Conservation (phyloP, 2,888 invertebrate species). For the Halictus ligatus region DNA sequence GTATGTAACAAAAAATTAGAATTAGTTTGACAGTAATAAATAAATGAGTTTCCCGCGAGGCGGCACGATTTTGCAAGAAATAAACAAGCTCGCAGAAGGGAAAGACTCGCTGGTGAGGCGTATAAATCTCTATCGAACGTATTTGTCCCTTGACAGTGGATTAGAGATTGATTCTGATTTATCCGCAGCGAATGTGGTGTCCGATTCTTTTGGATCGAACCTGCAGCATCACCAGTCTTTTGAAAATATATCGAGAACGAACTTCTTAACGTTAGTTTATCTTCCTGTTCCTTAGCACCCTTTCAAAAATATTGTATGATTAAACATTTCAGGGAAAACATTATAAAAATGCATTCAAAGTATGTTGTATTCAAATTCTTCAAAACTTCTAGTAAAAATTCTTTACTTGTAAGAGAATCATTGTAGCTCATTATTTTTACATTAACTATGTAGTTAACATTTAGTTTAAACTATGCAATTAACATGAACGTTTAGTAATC, state of each 20-base stretch:
- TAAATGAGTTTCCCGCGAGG: not conserved
- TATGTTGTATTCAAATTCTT: no score
- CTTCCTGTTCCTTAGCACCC: no score
- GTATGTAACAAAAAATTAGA: not conserved
- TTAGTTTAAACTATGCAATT: no score
- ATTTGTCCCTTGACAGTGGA: not conserved
- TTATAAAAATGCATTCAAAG: no score
- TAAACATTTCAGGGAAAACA: no score
- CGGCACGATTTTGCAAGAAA: not conserved
- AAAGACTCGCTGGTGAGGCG: not conserved
- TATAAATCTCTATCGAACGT: constrained; percentile 12
- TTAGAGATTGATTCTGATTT: constrained; percentile 23
- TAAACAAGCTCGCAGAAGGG: not conserved
- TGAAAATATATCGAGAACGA: not conserved
- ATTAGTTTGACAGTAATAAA: not conserved
- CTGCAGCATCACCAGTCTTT: not conserved
- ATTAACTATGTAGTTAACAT: no score
- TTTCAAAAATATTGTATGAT: no score
- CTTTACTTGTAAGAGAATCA: no score
- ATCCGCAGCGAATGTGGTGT: not conserved
- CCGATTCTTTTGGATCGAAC: constrained; percentile 1
- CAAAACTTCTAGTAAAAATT: no score
- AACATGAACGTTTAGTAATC: no score
- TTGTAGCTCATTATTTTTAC: no score
- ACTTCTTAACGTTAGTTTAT: not conserved